phyloP scores from a whole-genome alignment of 2,113 vertebrate species.

The Origma solitaria region DNA sequence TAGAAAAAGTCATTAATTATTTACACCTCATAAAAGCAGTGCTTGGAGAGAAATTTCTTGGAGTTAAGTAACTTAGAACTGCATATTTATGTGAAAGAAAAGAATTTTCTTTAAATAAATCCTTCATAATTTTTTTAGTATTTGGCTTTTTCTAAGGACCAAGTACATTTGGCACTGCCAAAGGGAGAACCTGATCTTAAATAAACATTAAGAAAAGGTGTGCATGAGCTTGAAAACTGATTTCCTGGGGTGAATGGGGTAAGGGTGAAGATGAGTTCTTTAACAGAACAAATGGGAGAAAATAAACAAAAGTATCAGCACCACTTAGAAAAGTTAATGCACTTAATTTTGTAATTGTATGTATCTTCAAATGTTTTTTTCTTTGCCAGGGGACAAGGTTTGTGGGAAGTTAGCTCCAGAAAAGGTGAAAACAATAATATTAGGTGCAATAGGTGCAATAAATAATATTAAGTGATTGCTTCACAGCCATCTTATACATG shows the following conservation, averaged over 20 bases:
- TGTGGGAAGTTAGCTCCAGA: not conserved
- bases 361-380: not conserved
- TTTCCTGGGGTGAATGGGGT: not conserved
- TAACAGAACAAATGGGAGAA: not conserved
- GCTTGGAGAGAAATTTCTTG: not conserved
- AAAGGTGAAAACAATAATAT: not conserved
- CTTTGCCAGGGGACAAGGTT: not conserved
- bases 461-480: not conserved
- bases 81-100: not conserved
- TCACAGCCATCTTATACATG: not conserved
- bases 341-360: not conserved
- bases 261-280: not conserved
- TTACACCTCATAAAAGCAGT: not conserved
- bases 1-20: not conserved
- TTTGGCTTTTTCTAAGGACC: not conserved
- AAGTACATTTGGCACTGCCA: not conserved
- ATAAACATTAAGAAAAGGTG: not conserved
- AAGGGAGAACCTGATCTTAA: not conserved
- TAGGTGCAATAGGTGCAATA: too few species aligned
- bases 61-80: not conserved
- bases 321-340: not conserved
- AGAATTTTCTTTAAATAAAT: not conserved
- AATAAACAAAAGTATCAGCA: not conserved
- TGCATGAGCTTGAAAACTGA: not conserved
- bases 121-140: not conserved